Evolutionary conservation across 2,113 vertebrate species (phyloP).

Genomic region (Onychorhynchus coronatus): DNA sequence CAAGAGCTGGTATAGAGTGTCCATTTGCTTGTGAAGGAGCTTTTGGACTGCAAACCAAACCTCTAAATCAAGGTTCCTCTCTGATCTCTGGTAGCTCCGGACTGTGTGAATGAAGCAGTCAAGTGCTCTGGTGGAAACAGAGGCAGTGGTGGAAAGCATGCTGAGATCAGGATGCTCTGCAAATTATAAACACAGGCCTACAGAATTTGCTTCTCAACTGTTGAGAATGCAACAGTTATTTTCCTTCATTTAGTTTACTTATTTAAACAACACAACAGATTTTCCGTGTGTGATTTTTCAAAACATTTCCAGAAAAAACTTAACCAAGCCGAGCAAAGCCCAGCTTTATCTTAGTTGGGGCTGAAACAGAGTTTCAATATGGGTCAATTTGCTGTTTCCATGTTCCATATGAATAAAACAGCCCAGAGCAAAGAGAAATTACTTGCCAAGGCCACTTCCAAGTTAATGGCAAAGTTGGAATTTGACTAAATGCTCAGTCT

Average conservation of each 20-base stretch:
- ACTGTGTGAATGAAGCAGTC: background rate
- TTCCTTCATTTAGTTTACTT: background rate
- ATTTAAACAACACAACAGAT: background rate
- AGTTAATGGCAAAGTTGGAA: background rate
- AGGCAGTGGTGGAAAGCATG: background rate
- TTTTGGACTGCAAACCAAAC: background rate
- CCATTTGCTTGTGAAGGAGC: background rate
- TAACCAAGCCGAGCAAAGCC: background rate
- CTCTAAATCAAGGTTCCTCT: background rate
- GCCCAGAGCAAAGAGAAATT: background rate
- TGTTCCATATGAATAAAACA: constrained; percentile 6
- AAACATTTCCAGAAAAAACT: background rate
- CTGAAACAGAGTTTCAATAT: background rate
- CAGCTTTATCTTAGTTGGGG: background rate
- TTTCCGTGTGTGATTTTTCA: background rate
- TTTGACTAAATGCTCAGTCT: background rate
- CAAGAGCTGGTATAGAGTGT: background rate
- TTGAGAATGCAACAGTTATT: background rate
- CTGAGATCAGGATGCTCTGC: background rate
- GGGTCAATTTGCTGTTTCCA: background rate
- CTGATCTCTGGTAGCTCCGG: background rate
- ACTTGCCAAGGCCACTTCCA: background rate
- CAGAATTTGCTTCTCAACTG: background rate
- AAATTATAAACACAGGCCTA: background rate
- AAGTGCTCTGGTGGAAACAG: background rate